Evolutionary conservation across 2,113 vertebrate species (phyloP).

Genomic region (Opisthocomus hoazin): DNA sequence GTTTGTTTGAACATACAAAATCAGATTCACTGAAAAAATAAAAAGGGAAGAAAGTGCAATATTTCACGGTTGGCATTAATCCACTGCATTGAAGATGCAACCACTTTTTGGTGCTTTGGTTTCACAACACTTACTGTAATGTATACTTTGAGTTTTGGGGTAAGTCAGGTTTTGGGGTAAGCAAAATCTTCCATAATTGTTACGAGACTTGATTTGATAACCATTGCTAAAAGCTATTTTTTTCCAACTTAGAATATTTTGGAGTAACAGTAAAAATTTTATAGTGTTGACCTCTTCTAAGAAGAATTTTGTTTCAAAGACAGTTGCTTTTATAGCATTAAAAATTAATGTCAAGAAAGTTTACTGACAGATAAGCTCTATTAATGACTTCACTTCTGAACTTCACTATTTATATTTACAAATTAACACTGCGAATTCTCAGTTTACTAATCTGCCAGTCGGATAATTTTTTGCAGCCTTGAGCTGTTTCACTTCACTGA

Average conservation of each 20-base stretch:
- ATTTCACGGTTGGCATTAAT: not conserved
- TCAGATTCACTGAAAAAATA: not conserved
- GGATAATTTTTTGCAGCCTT: not conserved
- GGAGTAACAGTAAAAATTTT: not conserved
- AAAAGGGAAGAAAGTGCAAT: not conserved
- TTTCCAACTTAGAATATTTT: not conserved
- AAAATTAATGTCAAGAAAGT: not conserved
- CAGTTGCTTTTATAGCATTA: not conserved
- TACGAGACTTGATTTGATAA: not conserved
- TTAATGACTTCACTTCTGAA: not conserved
- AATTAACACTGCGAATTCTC: not conserved
- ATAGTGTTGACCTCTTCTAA: not conserved
- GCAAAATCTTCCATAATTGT: not conserved
- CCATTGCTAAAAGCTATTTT: not conserved
- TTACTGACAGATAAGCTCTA: not conserved
- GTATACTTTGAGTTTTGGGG: not conserved
- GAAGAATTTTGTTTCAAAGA: not conserved
- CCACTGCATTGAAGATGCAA: not conserved
- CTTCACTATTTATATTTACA: slow-evolving; percentile 26
- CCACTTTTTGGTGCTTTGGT: not conserved
- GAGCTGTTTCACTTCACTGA: not conserved
- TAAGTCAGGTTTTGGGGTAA: not conserved
- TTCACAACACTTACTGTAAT: not conserved
- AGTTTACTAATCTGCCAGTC: slow-evolving; percentile 10
- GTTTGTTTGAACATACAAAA: not conserved